Evolutionary conservation across 1,140 invertebrate species (phyloP).

Genomic region (Anastatus disparis): DNA sequence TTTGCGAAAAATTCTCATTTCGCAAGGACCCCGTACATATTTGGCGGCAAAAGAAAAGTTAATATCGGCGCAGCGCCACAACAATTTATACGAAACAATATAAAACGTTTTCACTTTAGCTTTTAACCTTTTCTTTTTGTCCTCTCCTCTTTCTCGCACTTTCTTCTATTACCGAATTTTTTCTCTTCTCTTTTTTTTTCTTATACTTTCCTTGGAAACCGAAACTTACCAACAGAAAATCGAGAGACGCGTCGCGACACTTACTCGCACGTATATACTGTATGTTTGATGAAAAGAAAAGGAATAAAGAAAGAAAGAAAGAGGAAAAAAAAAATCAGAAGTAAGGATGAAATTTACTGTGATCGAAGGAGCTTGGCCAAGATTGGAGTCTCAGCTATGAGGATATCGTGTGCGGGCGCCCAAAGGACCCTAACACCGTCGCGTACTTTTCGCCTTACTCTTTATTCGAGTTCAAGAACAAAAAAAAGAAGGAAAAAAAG

Average conservation of each 20-base stretch:
- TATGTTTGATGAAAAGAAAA: background rate
- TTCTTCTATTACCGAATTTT: no score
- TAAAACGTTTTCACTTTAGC: conserved; percentile 21
- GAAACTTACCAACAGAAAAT: background rate
- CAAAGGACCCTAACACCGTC: no score
- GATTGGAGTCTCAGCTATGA: no score
- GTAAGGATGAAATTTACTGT: background rate
- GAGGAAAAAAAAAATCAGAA: no score
- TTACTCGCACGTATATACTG: background rate
- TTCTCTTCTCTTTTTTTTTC: no score
- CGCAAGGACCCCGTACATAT: no score
- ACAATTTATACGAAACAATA: conserved; percentile 26
- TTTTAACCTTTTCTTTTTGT: no score
- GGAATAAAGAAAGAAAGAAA: background rate
- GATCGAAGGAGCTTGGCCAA: background rate
- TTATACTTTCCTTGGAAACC: no score
- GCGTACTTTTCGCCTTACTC: no score
- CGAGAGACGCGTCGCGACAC: no score
- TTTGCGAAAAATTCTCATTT: conserved; percentile 16
- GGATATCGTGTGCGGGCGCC: no score
- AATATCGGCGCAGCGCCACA: background rate
- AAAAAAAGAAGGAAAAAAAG: background rate
- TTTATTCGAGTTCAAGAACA: background rate
- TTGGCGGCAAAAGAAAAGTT: background rate
- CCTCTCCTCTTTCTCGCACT: no score